These are phyloP conservation scores for Pyrgilauda ruficollis DNA, from an alignment of 2,113 vertebrate species.

Conservation along the genomic window DNA sequence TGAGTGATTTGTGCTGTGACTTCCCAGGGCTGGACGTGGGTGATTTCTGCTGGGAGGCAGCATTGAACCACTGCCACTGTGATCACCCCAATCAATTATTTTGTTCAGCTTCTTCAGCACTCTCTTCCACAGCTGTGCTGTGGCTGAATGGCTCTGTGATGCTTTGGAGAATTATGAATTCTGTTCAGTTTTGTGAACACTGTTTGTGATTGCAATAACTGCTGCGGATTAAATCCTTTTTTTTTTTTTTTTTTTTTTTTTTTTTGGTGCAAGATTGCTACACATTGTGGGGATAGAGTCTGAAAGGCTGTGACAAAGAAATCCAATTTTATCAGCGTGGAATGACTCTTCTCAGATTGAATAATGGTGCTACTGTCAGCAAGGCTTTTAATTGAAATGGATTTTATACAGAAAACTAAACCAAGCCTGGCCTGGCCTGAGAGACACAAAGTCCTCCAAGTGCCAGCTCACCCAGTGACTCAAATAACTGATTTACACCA, in stretches of 20 bases:
- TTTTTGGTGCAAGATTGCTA: not conserved
- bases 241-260: too few relatives aligned
- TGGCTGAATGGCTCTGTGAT: not conserved
- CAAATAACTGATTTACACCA: not conserved
- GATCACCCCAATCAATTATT: not conserved
- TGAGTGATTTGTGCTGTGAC: not conserved
- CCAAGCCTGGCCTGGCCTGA: not conserved
- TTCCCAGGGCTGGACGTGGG: not conserved
- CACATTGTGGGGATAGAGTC: not conserved
- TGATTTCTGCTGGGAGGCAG: not conserved
- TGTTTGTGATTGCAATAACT: conserved; percentile 2
- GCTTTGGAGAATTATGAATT: not conserved
- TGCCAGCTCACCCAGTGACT: not conserved
- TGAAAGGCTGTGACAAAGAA: conserved; percentile 18
- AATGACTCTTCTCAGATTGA: not conserved
- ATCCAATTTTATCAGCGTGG: not conserved
- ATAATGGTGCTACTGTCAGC: not conserved
- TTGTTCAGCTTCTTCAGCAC: not conserved
- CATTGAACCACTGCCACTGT: not conserved
- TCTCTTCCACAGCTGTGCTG: conserved; percentile 20
- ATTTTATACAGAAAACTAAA: conserved; percentile 2
- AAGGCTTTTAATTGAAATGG: not conserved
- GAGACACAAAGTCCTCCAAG: not conserved
- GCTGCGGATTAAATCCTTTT: not conserved
- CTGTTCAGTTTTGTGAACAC: not conserved